Evolutionary conservation across 2,888 invertebrate genomes (phyloP).

Genomic region (Trissolcus brochymenae): DNA sequence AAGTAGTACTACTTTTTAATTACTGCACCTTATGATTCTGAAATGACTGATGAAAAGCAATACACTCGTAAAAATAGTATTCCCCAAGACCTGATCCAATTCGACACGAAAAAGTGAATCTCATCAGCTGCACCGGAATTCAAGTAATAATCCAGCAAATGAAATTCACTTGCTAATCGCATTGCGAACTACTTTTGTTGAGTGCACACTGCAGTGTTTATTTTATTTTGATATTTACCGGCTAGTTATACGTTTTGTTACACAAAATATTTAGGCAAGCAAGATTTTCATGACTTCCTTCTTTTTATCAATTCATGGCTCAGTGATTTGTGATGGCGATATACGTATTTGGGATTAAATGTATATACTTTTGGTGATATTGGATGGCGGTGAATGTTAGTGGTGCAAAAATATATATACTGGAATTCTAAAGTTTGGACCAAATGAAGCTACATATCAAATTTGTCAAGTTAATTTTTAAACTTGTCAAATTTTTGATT

Average conservation of each 20-base stretch:
- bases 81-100: neutral
- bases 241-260: conserved; percentile 25
- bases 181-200: conserved; percentile 4
- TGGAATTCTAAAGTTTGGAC: conserved; percentile 9
- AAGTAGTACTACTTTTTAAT: conserved; percentile 4
- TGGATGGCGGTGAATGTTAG: conserved; percentile 24
- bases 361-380: conserved; percentile 18
- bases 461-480: neutral
- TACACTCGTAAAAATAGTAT: conserved; percentile 10
- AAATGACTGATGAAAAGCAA: conserved; percentile 9
- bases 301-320: conserved; percentile 4
- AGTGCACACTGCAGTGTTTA: conserved; percentile 3
- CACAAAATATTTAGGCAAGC: conserved; percentile 38
- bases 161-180: conserved; percentile 1
- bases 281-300: conserved; percentile 13
- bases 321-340: conserved; percentile 15
- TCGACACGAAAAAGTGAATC: too few relatives aligned
- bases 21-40: neutral
- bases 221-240: conserved; percentile 30
- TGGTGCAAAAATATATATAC: conserved; percentile 36
- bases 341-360: conserved; percentile 10
- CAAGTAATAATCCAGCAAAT: neutral
- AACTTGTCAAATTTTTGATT: neutral
- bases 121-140: too few relatives aligned
- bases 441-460: neutral